Percentiles rank a stretch among this genome's conserved stretches.
These are phyloP conservation scores for Polydesmus complanatus DNA, from an alignment of 2,888 invertebrate species.

Conservation along the genomic window DNA sequence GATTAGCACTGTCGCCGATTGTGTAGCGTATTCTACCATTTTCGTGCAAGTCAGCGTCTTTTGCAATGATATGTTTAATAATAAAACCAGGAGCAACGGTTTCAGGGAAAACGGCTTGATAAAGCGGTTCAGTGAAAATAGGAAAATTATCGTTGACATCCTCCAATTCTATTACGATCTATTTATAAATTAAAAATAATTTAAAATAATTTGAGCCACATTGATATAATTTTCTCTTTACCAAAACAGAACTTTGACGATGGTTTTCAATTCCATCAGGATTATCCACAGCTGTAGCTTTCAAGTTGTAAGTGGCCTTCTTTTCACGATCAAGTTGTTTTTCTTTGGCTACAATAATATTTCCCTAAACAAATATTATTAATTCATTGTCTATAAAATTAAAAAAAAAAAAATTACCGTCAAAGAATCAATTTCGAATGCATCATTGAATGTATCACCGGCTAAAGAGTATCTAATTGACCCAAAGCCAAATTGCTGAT, in stretches of 20 bases:
- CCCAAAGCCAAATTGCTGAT: slow-evolving; percentile 43
- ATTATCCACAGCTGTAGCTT: slow-evolving; percentile 59
- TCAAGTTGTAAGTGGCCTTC: slow-evolving; percentile 51
- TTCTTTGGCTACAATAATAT: neutral
- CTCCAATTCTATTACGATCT: slow-evolving; percentile 50
- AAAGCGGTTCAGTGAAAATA: slow-evolving; percentile 40
- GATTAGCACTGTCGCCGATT: slow-evolving; percentile 31
- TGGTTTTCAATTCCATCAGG: slow-evolving; percentile 54
- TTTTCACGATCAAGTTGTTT: slow-evolving; percentile 57
- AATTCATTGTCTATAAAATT: neutral
- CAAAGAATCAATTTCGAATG: slow-evolving; percentile 50
- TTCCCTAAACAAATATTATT: slow-evolving; percentile 6
- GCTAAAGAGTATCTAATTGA: slow-evolving; percentile 54
- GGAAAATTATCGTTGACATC: slow-evolving; percentile 71
- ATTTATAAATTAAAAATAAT: slow-evolving; percentile 11
- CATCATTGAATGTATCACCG: slow-evolving; percentile 51
- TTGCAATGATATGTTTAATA: slow-evolving; percentile 53
- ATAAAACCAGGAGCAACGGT: slow-evolving; percentile 46
- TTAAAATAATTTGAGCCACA: neutral
- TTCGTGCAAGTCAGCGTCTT: slow-evolving; percentile 53
- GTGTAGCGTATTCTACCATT: slow-evolving; percentile 44
- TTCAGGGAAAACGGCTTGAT: slow-evolving; percentile 61
- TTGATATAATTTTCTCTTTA: slow-evolving; percentile 22
- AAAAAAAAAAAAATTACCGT: slow-evolving; percentile 17
- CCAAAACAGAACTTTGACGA: slow-evolving; percentile 46